These are phyloP conservation scores for Mesopsocus fuscifrons DNA, from an alignment of 2,888 invertebrate genomes.

Conservation along the genomic window DNA sequence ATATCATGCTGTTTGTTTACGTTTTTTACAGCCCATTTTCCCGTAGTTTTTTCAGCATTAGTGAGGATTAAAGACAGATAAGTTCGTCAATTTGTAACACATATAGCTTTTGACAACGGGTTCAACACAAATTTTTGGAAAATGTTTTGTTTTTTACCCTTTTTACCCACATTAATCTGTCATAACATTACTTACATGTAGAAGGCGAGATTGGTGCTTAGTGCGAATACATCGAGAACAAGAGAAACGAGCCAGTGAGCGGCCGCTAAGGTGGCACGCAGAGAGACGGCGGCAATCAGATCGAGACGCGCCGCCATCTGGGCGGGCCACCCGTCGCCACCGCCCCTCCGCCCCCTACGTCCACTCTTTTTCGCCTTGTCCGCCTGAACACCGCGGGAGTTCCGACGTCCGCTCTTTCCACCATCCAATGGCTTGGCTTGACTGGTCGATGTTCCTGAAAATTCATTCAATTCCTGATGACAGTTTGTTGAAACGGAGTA, in stretches of 20 bases:
- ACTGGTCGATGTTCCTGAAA: slow-evolving; percentile 19
- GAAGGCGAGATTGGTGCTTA: slow-evolving; percentile 51
- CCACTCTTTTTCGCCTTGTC: not conserved
- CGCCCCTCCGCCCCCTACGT: slow-evolving; percentile 14
- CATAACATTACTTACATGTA: slow-evolving; percentile 58
- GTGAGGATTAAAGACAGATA: too few species aligned
- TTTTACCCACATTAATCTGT: too few species aligned
- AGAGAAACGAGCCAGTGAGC: slow-evolving; percentile 60
- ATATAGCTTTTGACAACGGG: too few species aligned
- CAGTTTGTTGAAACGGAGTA: not conserved
- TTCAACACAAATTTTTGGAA: too few species aligned
- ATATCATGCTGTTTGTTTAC: too few species aligned
- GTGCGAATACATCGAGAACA: slow-evolving; percentile 58
- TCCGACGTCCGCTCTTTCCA: not conserved
- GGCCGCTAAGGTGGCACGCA: too few species aligned
- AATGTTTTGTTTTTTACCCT: too few species aligned
- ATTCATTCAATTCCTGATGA: slow-evolving; percentile 14
- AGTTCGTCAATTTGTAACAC: too few species aligned
- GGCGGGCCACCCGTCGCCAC: slow-evolving; percentile 14
- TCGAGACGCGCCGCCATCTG: not conserved
- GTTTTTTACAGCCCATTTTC: too few species aligned
- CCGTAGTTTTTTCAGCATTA: too few species aligned
- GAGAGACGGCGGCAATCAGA: slow-evolving; percentile 31
- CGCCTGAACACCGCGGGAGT: not conserved
- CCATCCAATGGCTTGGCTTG: not conserved